Percentiles rank a stretch among this genome's conserved stretches.
phyloP scores from a whole-genome alignment of 2,113 vertebrate genomes.

The Phasianus colchicus region DNA sequence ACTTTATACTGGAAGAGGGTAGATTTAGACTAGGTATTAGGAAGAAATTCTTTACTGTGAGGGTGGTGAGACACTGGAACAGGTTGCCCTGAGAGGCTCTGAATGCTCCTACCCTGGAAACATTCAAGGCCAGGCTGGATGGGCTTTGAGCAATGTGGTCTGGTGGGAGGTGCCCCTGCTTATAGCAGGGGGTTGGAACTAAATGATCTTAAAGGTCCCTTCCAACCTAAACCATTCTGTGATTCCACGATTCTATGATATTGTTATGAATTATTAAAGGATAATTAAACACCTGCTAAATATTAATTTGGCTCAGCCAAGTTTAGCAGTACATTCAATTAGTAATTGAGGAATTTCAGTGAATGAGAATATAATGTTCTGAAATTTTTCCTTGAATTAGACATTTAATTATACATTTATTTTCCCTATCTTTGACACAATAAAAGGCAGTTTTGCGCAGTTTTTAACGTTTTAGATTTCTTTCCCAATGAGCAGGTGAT shows the following conservation, averaged over 20 bases:
- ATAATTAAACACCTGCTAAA: constrained; percentile 17
- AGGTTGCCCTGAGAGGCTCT: no score
- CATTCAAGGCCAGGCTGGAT: no score
- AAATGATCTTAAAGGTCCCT: no score
- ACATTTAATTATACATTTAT: background rate
- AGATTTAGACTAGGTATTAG: no score
- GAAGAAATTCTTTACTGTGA: no score
- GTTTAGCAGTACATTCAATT: background rate
- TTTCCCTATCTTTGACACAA: background rate
- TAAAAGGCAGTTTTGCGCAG: background rate
- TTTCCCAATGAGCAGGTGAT: background rate
- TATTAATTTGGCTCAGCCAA: background rate
- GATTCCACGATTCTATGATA: background rate
- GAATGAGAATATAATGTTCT: background rate
- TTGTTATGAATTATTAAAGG: constrained; percentile 22
- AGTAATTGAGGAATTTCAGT: background rate
- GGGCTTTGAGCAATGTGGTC: no score
- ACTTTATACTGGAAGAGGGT: no score
- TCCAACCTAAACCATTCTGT: no score
- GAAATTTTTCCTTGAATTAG: background rate
- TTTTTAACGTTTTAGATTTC: background rate
- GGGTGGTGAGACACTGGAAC: no score
- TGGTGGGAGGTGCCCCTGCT: no score
- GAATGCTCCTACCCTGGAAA: no score
- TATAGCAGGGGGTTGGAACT: no score